A percentile compares a stretch with the other conserved stretches of the same genome.
These are phyloP conservation scores for Thalassoma bifasciatum DNA, from an alignment of 2,113 vertebrate species.

Conservation along the genomic window DNA sequence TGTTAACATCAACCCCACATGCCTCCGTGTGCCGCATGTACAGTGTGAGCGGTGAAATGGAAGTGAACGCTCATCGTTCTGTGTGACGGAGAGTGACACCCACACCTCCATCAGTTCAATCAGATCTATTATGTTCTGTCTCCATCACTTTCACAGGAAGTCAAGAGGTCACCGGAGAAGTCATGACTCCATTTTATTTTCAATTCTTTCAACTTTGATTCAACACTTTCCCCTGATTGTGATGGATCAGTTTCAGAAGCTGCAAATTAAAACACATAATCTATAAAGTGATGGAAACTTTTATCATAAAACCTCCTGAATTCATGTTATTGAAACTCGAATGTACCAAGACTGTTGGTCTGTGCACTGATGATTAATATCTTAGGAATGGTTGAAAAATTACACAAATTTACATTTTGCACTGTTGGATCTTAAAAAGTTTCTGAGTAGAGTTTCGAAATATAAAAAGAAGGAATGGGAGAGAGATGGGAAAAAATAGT, in stretches of 20 bases:
- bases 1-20: neutral
- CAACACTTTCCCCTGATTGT: conserved; percentile 12
- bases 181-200: conserved; percentile 60
- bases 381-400: no score
- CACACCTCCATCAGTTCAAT: conserved; percentile 44
- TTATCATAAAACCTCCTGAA: neutral
- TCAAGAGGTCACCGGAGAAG: conserved; percentile 63
- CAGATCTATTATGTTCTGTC: conserved; percentile 34
- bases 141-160: conserved; percentile 28
- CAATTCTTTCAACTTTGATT: conserved; percentile 45
- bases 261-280: conserved; percentile 3
- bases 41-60: conserved; percentile 10
- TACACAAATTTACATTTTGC: no score
- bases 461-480: no score
- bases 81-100: neutral
- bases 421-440: no score
- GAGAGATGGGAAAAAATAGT: no score
- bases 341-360: no score
- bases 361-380: neutral
- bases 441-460: no score
- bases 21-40: neutral
- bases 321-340: neutral
- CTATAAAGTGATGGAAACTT: neutral
- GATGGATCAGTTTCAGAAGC: conserved; percentile 10
- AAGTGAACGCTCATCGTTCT: conserved; percentile 16